Base-by-base conservation (phyloP, 2,113 vertebrate genomes). In the Cochlearius cochlearius region DNA sequence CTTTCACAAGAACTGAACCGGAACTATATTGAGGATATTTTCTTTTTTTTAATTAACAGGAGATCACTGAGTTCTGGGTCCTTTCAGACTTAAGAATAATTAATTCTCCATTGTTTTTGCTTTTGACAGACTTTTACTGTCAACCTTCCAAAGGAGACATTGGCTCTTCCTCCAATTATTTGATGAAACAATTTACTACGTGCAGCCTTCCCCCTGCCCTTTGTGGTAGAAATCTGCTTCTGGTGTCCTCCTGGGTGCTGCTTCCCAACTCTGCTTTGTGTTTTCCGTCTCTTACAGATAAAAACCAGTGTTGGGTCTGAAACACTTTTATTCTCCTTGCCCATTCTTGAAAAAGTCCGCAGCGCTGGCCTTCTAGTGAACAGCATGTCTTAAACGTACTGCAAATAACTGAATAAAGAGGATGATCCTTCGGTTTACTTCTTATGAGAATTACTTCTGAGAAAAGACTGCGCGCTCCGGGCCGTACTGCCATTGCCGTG, bases 21-120 rank as follows among this genome's bases (percentile, higher is more conserved):
- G 27, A 90, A 88, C 50, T 76, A 1, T 10, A 11, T 29, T 58
- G 71, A 88, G 80, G 58, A n/a, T 72, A 72, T 85, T 86, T 77
- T 49, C 17, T 78, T 59, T 13, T 76, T 76, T 87, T 86, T 81
- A 93, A 88, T 94, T 96, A 93, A 64, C 49, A 75, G 55, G 29
- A 39, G 52, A 92, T 92, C 36, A n/a, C n/a, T 2, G 67, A 90
- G 58, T 92, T 92, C 69, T 75, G 49, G 66, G 36, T 93, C 45
- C 62, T 96, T 91, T 96, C 62, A 45, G 77, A 32, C 29, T 49
- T 72, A 67, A 49, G 71, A 77, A 39, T 92, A 92, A 89, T 92
- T 88, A 91, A 68, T 94, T 88, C 69, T 86, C 41, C 32, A 50
- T 88, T 91, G 86, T 83, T 96, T 85, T 75, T 90, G 25, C 45